Evolutionary conservation across 2,113 vertebrate genomes (phyloP).

Genomic region (Microcebus lehilahytsara): DNA sequence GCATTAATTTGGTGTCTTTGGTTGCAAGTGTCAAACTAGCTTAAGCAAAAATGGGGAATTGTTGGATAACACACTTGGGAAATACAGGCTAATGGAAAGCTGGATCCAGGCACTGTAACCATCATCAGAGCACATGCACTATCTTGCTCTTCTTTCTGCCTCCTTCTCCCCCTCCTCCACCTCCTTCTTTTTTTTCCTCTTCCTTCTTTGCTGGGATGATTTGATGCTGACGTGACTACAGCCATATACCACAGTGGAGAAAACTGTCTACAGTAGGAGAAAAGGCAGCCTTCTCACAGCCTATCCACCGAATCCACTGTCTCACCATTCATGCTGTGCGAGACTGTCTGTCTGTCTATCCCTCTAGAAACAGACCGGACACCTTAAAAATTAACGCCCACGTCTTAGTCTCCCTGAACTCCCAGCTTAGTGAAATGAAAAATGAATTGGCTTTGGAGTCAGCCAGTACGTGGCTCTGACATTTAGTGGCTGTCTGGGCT

Average conservation of each 20-base stretch:
- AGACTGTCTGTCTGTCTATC: not conserved
- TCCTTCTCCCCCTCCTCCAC: not conserved
- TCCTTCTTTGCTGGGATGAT: not conserved
- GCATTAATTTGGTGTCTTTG: not conserved
- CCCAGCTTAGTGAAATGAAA: not conserved
- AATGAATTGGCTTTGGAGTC: not conserved
- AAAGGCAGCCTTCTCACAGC: not conserved
- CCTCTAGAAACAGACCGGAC: not conserved
- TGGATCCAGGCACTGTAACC: not conserved
- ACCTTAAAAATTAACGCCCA: not conserved
- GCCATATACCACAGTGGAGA: not conserved
- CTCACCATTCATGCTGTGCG: not conserved
- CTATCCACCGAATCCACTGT: not conserved
- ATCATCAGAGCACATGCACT: not conserved
- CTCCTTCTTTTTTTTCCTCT: too few species aligned
- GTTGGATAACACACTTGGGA: not conserved
- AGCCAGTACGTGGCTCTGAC: not conserved
- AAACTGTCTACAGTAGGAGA: not conserved
- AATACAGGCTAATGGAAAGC: not conserved
- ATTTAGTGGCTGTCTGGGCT: not conserved
- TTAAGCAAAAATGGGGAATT: not conserved
- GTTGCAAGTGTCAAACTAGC: not conserved
- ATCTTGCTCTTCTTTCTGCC: not conserved
- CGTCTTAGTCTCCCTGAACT: not conserved
- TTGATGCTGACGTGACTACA: not conserved